Percentiles rank a stretch among this genome's conserved stretches.
Evolutionary conservation across 1,140 invertebrate genomes (phyloP).

Genomic region (Sarcophaga peregrina): DNA sequence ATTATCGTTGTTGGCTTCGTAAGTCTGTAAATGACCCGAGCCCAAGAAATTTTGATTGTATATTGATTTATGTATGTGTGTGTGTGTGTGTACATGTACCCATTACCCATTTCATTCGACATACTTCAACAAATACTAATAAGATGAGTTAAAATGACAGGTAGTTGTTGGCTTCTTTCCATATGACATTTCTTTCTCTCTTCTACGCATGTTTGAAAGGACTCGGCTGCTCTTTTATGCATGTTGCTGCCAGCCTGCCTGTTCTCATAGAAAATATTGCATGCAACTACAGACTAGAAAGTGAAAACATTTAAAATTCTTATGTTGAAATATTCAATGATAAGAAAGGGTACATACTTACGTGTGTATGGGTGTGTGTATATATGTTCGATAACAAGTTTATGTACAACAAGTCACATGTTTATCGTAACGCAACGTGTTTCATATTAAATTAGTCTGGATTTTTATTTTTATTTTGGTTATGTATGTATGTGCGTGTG

Average conservation of each 20-base stretch:
- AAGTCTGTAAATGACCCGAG: conserved; percentile 24
- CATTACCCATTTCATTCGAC: not conserved
- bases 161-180: not conserved
- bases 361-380: too few relatives aligned
- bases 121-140: not conserved
- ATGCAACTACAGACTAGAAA: conserved; percentile 20
- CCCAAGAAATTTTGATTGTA: conserved; percentile 19
- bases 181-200: not conserved
- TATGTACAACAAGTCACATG: conserved; percentile 31
- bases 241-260: not conserved
- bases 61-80: conserved; percentile 27
- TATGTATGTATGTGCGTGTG: too few relatives aligned
- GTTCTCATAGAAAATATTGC: not conserved
- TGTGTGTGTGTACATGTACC: not conserved
- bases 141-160: conserved; percentile 30
- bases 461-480: not conserved
- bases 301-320: conserved; percentile 33
- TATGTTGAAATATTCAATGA: not conserved
- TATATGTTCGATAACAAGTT: conserved; percentile 23
- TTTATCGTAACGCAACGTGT: conserved; percentile 16
- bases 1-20: not conserved
- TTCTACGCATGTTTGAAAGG: not conserved
- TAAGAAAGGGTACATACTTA: conserved; percentile 41
- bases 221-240: not conserved
- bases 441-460: conserved; percentile 37